phyloP scores from a whole-genome alignment of 2,888 invertebrate species.

The Iselma pallidipennis region DNA sequence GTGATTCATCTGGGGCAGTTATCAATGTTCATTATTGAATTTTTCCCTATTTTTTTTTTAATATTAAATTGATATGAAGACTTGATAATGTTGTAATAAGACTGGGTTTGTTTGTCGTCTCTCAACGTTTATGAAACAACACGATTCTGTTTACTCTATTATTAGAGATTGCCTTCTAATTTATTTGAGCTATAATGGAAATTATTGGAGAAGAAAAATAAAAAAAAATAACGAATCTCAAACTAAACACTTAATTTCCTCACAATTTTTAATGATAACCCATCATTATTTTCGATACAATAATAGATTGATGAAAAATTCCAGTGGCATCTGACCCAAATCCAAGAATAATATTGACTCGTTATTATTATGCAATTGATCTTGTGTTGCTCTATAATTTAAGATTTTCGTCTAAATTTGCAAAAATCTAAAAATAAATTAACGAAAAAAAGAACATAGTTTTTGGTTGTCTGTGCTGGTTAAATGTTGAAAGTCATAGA shows the following conservation, averaged over 20 bases:
- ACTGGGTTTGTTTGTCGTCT: background rate
- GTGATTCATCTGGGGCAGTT: no score
- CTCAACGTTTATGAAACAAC: slow-evolving; percentile 2
- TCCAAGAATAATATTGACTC: background rate
- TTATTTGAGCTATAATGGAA: background rate
- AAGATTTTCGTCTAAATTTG: background rate
- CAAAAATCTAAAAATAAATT: no score
- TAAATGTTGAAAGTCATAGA: background rate
- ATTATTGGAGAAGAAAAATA: background rate
- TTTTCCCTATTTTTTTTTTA: no score
- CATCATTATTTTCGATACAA: background rate
- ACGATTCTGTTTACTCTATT: slow-evolving; percentile 12
- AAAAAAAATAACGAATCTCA: no score
- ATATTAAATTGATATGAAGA: no score
- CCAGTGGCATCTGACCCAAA: background rate
- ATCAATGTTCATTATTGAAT: no score
- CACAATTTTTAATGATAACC: background rate
- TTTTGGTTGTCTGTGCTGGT: no score
- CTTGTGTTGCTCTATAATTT: background rate
- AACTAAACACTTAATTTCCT: background rate
- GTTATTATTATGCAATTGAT: background rate
- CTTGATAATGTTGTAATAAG: background rate
- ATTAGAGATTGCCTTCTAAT: slow-evolving; percentile 14
- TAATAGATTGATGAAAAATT: background rate
- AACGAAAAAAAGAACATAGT: no score